Evolutionary conservation across 2,113 vertebrate genomes (phyloP).

Genomic region (Leiothrix lutea): DNA sequence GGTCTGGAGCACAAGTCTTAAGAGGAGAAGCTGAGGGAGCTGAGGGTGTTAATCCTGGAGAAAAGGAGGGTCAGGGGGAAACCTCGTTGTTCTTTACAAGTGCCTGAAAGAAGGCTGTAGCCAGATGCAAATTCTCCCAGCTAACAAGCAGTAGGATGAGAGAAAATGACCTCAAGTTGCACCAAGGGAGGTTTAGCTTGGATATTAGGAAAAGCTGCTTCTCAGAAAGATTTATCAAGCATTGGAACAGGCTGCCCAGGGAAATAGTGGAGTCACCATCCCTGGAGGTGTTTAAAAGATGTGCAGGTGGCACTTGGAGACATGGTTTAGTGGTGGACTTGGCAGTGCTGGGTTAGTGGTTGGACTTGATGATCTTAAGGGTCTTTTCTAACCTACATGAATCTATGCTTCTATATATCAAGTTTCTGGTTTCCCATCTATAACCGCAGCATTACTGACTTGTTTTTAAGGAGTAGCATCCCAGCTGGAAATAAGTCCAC

Average conservation of each 20-base stretch:
- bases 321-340: neutral
- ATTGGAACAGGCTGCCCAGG: neutral
- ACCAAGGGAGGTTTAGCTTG: neutral
- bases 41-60: neutral
- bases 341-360: neutral
- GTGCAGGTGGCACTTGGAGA: rapidly evolving
- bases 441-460: neutral
- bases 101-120: neutral
- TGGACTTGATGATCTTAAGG: neutral
- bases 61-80: neutral
- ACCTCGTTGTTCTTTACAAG: rapidly evolving
- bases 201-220: neutral
- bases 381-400: neutral
- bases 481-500: neutral
- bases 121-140: rapidly evolving
- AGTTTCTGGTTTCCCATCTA: neutral
- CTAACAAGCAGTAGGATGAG: rapidly evolving
- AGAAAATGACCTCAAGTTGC: neutral
- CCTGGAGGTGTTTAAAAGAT: neutral
- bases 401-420: neutral
- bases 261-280: neutral
- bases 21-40: neutral
- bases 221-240: rapidly evolving
- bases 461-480: neutral
- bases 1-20: rapidly evolving